phyloP scores from a whole-genome alignment of 1,140 invertebrate species.

The Pemphigus obesinymphae region DNA sequence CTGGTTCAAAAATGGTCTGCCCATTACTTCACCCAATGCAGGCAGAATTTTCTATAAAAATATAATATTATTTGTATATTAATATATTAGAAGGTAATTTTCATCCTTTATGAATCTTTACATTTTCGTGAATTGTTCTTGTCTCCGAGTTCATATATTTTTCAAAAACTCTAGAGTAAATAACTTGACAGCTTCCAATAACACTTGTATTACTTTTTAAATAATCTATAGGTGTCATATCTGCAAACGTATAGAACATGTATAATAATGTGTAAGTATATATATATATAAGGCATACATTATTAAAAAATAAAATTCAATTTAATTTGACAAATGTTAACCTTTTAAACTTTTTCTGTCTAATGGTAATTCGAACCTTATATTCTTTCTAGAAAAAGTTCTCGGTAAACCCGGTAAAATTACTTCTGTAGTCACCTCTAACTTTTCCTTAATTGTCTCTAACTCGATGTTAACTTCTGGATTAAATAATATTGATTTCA shows the following conservation, averaged over 20 bases:
- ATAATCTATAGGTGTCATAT: constrained; percentile 60
- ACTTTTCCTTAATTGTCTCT: not conserved
- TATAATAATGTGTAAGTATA: too few species aligned
- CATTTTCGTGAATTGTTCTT: constrained; percentile 50
- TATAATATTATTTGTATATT: not conserved
- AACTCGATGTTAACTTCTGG: constrained; percentile 15
- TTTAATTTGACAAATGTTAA: constrained; percentile 47
- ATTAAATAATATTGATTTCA: not conserved
- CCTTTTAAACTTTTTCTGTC: constrained; percentile 57
- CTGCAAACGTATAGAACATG: constrained; percentile 47
- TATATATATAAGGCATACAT: too few species aligned
- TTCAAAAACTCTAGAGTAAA: constrained; percentile 58
- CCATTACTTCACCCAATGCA: constrained; percentile 60
- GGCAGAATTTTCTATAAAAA: constrained; percentile 52
- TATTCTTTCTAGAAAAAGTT: constrained; percentile 60
- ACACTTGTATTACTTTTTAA: constrained; percentile 58
- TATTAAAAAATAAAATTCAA: not conserved
- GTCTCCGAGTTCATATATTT: constrained; percentile 48
- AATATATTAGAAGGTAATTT: not conserved
- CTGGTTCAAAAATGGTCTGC: constrained; percentile 54
- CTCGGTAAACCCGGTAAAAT: constrained; percentile 59
- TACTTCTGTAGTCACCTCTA: constrained; percentile 49
- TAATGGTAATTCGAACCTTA: constrained; percentile 62
- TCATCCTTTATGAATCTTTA: not conserved
- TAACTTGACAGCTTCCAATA: constrained; percentile 59